phyloP scores from a whole-genome alignment of 2,888 invertebrate genomes.

The Acanthosepion pharaonis region DNA sequence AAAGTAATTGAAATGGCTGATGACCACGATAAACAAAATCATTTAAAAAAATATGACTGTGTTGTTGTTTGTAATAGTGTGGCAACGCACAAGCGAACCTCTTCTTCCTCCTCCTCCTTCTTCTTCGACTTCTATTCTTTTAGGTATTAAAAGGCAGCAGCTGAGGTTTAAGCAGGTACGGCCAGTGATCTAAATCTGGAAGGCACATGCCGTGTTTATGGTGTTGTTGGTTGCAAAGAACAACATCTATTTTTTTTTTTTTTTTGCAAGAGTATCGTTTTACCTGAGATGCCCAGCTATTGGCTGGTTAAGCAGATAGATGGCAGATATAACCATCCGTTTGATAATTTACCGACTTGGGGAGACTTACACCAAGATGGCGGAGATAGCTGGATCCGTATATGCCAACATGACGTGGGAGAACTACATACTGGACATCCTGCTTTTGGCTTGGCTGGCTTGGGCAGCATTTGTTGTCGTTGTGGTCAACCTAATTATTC shows the following conservation, averaged over 20 bases:
- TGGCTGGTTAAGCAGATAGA: slow-evolving; percentile 60
- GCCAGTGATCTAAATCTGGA: slow-evolving; percentile 38
- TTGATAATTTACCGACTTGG: slow-evolving; percentile 73
- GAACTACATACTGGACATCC: slow-evolving; percentile 72
- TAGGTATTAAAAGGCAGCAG: slow-evolving; percentile 11
- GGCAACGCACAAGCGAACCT: not conserved
- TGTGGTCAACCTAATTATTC: slow-evolving; percentile 66
- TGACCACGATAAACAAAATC: not conserved
- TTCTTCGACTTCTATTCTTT: not conserved
- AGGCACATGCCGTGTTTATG: not conserved
- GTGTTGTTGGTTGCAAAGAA: not conserved
- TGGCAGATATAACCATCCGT: slow-evolving; percentile 73
- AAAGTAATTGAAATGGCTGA: not conserved
- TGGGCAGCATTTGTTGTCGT: slow-evolving; percentile 67
- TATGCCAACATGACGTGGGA: slow-evolving; percentile 68
- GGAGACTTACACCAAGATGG: slow-evolving; percentile 72
- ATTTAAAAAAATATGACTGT: not conserved
- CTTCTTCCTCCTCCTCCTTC: not conserved
- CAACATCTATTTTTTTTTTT: not conserved
- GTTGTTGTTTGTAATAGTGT: not conserved
- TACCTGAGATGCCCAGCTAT: slow-evolving; percentile 62
- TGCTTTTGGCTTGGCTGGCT: slow-evolving; percentile 71
- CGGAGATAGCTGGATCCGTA: slow-evolving; percentile 68
- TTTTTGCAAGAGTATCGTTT: slow-evolving; percentile 59
- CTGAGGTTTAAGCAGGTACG: not conserved